Base-by-base conservation (phyloP, 2,888 invertebrate genomes). In the Dromius quadrimaculatus region DNA sequence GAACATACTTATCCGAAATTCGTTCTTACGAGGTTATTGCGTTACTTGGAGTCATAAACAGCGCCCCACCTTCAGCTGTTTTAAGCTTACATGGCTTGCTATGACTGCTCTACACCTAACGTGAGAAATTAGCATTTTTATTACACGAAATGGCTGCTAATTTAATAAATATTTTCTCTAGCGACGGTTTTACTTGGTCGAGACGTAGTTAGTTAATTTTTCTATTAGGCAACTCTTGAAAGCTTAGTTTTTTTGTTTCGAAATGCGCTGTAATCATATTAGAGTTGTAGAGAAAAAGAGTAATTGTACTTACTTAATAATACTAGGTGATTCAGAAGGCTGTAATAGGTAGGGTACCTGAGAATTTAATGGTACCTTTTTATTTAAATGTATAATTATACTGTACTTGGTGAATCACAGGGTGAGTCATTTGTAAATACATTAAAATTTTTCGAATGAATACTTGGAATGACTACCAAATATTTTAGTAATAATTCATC, bases 91-190 rank as follows among this genome's bases (percentile, higher is more conserved):
- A 59, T 59, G 59, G 57, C 13, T 54, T 41, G 66, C 62, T 66
- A 22, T 57, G 54, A 54, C 38, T 57, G 68, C 28, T 68, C 38
- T 68, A 68, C 68, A 68, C 68, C 68, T 68, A 68, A 43, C 68
- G 43, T 43, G 23, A 68, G 32, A 59, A 68, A 68, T 68, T 68
- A 34, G 59, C 68, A 68, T 68, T 59, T 68, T 68, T 68, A 68
- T 68, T 68, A 68, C 68, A 41, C 43, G 45, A 32, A 68, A 68
- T 68, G 43, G 32, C 43, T 34, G 68, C 38, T 68, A 68, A 68
- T 68, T 68, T 68, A 36, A 59, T 59, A 59, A 32, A 57, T 59
- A 59, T 50, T 54, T 54, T 28, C 50, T 54, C 50, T 54, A 17
- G 50, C 50, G 15, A 11, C 13, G 50, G 23, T 54, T 54, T 23